These are phyloP conservation scores for Haplochromis vanheusdeni DNA, from an alignment of 2,113 vertebrate genomes.

Conservation along the genomic window DNA sequence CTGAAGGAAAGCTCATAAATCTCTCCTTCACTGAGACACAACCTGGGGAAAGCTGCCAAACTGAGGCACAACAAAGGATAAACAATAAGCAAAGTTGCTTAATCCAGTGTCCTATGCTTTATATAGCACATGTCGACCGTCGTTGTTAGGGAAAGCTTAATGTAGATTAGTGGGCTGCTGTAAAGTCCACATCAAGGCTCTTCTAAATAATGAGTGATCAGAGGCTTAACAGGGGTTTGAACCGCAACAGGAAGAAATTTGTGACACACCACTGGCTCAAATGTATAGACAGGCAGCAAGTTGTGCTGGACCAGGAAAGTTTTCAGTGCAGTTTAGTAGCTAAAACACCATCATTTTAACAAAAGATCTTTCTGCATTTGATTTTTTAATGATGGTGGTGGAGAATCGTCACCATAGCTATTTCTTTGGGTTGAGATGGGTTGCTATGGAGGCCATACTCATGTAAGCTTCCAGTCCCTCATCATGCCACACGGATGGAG, in stretches of 20 bases:
- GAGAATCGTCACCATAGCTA: background rate
- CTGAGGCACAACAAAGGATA: background rate
- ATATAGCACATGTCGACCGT: background rate
- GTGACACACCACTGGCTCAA: background rate
- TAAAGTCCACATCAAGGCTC: background rate
- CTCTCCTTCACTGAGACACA: slow-evolving; percentile 14
- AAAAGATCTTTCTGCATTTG: background rate
- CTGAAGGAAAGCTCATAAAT: slow-evolving; percentile 26
- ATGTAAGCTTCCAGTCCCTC: too few relatives aligned
- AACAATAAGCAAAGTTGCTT: slow-evolving; percentile 19
- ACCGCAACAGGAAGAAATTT: background rate
- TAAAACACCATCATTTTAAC: background rate
- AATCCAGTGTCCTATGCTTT: background rate
- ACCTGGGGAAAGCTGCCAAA: slow-evolving; percentile 19
- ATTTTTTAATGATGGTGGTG: background rate
- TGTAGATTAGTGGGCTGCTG: background rate
- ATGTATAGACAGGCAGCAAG: background rate
- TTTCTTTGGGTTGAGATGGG: background rate
- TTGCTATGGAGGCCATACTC: background rate
- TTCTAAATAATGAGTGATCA: background rate
- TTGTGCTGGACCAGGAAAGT: background rate
- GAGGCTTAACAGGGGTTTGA: background rate
- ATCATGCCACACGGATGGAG: background rate
- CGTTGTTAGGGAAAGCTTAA: background rate
- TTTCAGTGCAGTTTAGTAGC: background rate